Evolutionary conservation across 2,888 invertebrate genomes (phyloP), one percentile per base, ranked within the genome.

Genomic region (Melanargia galathea): DNA sequence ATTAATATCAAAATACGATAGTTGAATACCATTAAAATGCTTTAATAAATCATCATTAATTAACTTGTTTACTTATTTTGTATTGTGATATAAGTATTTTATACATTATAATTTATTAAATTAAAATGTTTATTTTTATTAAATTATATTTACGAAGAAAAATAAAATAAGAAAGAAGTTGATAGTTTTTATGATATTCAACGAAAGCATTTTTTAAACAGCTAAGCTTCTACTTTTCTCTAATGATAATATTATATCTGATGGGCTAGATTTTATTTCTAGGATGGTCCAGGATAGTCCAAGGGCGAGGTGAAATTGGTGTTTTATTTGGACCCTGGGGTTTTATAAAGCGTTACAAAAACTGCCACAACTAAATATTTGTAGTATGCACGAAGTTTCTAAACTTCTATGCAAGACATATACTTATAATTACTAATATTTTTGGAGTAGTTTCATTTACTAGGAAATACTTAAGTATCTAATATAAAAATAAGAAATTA

Each of bases 241-340:
- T 66, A 63, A 67, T 63, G 65, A 63, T 54, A 8, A 52, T 33
- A 18, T 33, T 33, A 18, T 33, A 85, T 83, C 86, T 83, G 85
- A 79, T 74, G 65, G 61, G 60, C 56, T 68, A 64, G 65, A 60
- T 65, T n/a, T n/a, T 66, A 65, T 71, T 68, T 70, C 70, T 73
- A 75, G 77, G 77, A 83, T 84, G 80, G 75, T 81, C 85, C 89
- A 89, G 87, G 85, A 83, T 69, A 82, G 87, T 89, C 88, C 89
- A 87, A 84, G 82, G 78, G 75, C 74, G 84, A 83, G 70, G 76
- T 79, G 84, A 84, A 71, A 82, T 90, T 90, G 89, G 89, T 89
- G 89, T 90, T 87, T 80, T 71, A 56, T 74, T 90, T 90, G 88
- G 90, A 89, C 88, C 90, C 90, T 86, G 88, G 89, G 86, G 75